Evolutionary conservation across 1,140 invertebrate genomes (phyloP).

Genomic region (Globodera ellingtonae): DNA sequence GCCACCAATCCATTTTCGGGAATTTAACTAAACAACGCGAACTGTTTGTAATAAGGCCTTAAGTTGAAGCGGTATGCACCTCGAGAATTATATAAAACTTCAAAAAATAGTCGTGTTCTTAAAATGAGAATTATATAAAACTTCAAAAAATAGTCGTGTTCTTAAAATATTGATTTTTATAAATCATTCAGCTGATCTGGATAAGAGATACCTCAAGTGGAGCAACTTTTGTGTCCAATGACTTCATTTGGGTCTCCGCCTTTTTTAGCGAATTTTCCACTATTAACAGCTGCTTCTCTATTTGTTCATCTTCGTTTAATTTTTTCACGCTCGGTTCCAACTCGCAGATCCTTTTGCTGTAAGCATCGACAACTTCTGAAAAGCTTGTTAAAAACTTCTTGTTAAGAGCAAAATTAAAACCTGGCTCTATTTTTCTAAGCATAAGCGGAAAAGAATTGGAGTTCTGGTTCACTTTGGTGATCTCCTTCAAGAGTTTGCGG

Average conservation of each 20-base stretch:
- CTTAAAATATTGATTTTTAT: no score
- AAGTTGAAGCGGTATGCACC: no score
- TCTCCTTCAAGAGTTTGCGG: constrained; percentile 83
- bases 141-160: no score
- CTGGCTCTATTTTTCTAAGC: constrained; percentile 80
- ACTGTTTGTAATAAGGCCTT: no score
- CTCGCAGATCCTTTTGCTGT: constrained; percentile 2
- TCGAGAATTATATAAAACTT: no score
- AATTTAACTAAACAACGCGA: neutral
- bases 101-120: no score
- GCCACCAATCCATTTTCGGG: neutral
- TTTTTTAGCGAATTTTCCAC: constrained; percentile 11
- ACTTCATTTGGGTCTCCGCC: constrained; percentile 9
- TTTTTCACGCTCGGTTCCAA: constrained; percentile 22
- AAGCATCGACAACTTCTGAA: constrained; percentile 20
- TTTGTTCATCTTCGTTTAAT: constrained; percentile 22
- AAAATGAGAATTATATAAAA: no score
- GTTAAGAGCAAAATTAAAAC: constrained; percentile 58
- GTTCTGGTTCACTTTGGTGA: constrained; percentile 75
- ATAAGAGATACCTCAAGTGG: neutral
- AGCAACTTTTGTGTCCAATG: neutral
- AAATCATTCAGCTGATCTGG: neutral
- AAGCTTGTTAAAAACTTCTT: neutral
- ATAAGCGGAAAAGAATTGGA: constrained; percentile 74
- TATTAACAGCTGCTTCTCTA: constrained; percentile 11